Base-by-base conservation (phyloP, 2,797 vertebrate species). In the Hydrophis major region DNA sequence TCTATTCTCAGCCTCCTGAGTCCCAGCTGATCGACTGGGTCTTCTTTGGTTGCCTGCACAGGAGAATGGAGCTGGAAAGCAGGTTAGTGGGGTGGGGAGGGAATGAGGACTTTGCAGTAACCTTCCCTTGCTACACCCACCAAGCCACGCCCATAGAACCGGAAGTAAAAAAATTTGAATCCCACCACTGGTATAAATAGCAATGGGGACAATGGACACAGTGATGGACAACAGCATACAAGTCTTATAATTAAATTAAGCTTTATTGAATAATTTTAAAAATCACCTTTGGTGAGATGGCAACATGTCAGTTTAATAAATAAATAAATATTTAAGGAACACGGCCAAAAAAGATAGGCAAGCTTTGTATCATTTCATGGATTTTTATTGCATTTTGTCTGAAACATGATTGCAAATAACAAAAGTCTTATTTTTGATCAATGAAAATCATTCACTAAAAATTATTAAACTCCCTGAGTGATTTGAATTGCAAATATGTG, bases 391-490 rank as follows among this genome's bases (percentile, higher is more conserved):
- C 87, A 6, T 91, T 94, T 95, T 83, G 86, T 63, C 66, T 91
- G 69, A 94, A 93, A 91, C 59, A 93, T 94, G 57, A 93, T 93
- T 94, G 93, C 32, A 88, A 59, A 47, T 66, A 95, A 42, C 63
- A 94, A 93, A 94, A 63, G 92, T n/a, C 6, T 94, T 93, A n/a
- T 91, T 86, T 50, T 94, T 92, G 95, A 92, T 10, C 59, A 61
- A 12, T 92, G 66, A 32, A 37, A 87, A 13, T 56, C 18, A 92
- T 91, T 95, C 61, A 59, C 1, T 6, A 93, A 88, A 87, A 63
- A 95, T 25, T 91, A 96, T 92, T 94, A 96, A 97, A 96, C 92
- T 96, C 96, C 97, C 97, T 97, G 97, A 98, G 96, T 96, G n/a
- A 93, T 83, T 93, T 93, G 28, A 91, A 78, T 37, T 47, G 89